Evolutionary conservation across 2,113 vertebrate genomes (phyloP).

Genomic region (Phaethon lepturus): DNA sequence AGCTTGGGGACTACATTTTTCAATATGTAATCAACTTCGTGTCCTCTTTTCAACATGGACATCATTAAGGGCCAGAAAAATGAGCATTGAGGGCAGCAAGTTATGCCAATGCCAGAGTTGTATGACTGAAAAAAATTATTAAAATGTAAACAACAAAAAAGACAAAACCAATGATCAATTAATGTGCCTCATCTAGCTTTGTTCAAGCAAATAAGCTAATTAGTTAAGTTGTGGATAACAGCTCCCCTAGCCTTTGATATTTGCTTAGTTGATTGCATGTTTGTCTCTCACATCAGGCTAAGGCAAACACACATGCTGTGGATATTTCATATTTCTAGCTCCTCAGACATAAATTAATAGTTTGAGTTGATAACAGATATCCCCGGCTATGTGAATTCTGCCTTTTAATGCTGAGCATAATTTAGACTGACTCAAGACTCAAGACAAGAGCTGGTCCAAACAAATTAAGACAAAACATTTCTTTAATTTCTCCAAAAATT

Average conservation of each 20-base stretch:
- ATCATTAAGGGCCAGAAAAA: not conserved
- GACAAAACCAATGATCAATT: not conserved
- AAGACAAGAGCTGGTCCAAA: not conserved
- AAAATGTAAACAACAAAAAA: not conserved
- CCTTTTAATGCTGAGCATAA: not conserved
- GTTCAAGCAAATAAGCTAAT: conserved; percentile 8
- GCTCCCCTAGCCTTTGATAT: not conserved
- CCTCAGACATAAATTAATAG: not conserved
- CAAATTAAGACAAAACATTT: not conserved
- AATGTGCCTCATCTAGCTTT: not conserved
- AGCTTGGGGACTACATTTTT: not conserved
- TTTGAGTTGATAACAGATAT: not conserved
- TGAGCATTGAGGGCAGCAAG: not conserved
- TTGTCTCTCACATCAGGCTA: not conserved
- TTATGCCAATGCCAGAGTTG: not conserved
- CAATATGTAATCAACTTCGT: not conserved
- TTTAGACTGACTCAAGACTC: not conserved
- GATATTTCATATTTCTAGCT: not conserved
- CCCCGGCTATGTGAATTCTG: not conserved
- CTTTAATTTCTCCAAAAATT: not conserved
- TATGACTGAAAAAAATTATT: not conserved
- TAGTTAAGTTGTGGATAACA: not conserved
- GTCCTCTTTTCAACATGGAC: not conserved
- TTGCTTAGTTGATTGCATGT: conserved; percentile 17
- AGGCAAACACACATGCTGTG: not conserved